phyloP scores from a whole-genome alignment of 2,113 vertebrate genomes.

The Phoenicopterus ruber region DNA sequence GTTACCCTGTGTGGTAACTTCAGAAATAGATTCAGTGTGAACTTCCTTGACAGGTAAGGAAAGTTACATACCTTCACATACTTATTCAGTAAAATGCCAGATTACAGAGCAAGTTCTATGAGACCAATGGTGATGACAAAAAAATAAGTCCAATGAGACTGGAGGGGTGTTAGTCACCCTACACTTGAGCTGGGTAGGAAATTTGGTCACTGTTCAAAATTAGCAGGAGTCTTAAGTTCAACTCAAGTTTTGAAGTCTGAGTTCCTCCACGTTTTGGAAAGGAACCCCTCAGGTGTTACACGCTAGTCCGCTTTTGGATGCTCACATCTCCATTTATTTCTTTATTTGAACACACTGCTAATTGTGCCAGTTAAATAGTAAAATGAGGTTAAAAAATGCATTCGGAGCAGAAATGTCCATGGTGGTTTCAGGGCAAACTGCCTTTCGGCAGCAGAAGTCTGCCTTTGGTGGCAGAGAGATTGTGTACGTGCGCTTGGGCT shows the following conservation, averaged over 20 bases:
- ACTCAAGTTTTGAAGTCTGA: background rate
- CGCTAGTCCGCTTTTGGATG: background rate
- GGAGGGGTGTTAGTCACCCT: background rate
- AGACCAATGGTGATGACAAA: background rate
- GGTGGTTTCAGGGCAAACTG: background rate
- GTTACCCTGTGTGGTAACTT: background rate
- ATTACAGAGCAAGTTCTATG: background rate
- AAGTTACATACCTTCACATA: background rate
- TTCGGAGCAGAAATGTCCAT: background rate
- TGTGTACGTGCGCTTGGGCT: background rate
- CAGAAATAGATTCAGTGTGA: background rate
- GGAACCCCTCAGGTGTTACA: rapidly evolving
- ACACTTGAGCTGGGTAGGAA: rapidly evolving
- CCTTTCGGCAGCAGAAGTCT: background rate
- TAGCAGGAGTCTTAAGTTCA: background rate
- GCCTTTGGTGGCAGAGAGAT: background rate
- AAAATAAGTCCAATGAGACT: background rate
- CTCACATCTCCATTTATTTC: background rate
- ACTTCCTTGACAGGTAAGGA: background rate
- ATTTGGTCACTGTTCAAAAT: background rate
- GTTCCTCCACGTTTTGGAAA: background rate
- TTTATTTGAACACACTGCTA: background rate
- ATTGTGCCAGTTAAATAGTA: background rate
- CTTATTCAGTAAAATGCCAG: background rate
- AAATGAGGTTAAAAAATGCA: background rate